Evolutionary conservation across 1,140 invertebrate genomes (phyloP).

Genomic region (Zaprionus camerounensis): DNA sequence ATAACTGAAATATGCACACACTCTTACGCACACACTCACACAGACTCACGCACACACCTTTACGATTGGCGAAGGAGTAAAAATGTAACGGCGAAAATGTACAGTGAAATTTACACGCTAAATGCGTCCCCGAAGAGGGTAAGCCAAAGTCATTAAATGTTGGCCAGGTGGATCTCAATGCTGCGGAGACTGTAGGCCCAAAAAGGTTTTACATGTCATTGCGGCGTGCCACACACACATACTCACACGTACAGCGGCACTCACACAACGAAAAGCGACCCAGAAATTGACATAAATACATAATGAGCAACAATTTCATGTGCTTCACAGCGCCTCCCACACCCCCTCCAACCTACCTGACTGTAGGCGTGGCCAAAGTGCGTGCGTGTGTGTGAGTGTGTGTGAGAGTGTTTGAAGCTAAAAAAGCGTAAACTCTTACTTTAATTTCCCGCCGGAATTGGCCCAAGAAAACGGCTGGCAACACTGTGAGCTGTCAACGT

Average conservation of each 20-base stretch:
- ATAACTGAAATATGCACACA: conserved; percentile 77
- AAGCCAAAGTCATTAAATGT: conserved; percentile 81
- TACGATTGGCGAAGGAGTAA: conserved; percentile 75
- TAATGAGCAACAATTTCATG: conserved; percentile 78
- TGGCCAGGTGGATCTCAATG: conserved; percentile 54
- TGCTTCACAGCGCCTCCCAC: conserved; percentile 18
- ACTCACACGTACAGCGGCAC: conserved; percentile 23
- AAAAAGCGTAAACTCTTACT: conserved; percentile 81
- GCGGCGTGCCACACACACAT: conserved; percentile 48
- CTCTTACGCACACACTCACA: conserved; percentile 54
- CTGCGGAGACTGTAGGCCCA: conserved; percentile 54
- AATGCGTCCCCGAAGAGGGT: conserved; percentile 77
- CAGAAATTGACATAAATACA: conserved; percentile 83
- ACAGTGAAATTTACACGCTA: conserved; percentile 76
- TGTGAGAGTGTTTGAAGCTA: conserved; percentile 46
- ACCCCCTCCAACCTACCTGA: background rate
- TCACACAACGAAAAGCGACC: conserved; percentile 46
- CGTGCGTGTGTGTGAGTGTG: conserved; percentile 42
- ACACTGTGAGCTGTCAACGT: conserved; percentile 66
- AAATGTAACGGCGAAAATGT: conserved; percentile 64
- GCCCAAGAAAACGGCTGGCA: conserved; percentile 55
- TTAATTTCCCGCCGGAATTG: conserved; percentile 82
- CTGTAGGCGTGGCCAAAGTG: conserved; percentile 47
- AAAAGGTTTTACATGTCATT: conserved; percentile 81
- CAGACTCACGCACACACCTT: conserved; percentile 53